Conservation (phyloP, 2,113 vertebrate species). For the Pogona vitticeps region DNA sequence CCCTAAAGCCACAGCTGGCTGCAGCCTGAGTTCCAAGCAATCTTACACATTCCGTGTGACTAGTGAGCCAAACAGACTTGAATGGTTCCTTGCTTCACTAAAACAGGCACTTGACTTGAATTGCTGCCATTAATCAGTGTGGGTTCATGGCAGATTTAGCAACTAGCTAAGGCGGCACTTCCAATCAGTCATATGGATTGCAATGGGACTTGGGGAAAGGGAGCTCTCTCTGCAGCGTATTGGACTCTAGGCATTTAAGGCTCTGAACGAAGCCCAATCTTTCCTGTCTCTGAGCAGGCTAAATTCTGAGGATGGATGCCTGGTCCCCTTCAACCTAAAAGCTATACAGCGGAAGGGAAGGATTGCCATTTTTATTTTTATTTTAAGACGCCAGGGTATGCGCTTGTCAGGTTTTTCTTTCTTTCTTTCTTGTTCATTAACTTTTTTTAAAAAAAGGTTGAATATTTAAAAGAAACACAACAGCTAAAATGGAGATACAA, state of each 20-base stretch:
- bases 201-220: conserved; percentile 21
- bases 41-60: background rate
- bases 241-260: background rate
- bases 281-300: background rate
- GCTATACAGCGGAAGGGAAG: background rate
- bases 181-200: conserved; percentile 31
- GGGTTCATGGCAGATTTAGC: conserved; percentile 28
- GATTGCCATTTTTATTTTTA: background rate
- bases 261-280: background rate
- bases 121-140: conserved; percentile 31
- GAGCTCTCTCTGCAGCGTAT: background rate
- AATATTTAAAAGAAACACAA: too few species aligned
- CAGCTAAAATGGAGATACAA: too few species aligned
- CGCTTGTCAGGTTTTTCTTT: too few species aligned
- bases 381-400: too few species aligned
- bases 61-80: conserved; percentile 1
- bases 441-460: too few species aligned
- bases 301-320: background rate
- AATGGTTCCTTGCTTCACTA: conserved; percentile 13
- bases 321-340: background rate
- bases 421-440: too few species aligned
- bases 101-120: conserved; percentile 27
- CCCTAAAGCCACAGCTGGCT: background rate
- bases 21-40: background rate
- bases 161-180: conserved; percentile 25